Percentiles rank a stretch among this genome's conserved stretches.
These are phyloP conservation scores for Caiman crocodilus DNA, from an alignment of 2,797 vertebrate genomes.

Conservation along the genomic window DNA sequence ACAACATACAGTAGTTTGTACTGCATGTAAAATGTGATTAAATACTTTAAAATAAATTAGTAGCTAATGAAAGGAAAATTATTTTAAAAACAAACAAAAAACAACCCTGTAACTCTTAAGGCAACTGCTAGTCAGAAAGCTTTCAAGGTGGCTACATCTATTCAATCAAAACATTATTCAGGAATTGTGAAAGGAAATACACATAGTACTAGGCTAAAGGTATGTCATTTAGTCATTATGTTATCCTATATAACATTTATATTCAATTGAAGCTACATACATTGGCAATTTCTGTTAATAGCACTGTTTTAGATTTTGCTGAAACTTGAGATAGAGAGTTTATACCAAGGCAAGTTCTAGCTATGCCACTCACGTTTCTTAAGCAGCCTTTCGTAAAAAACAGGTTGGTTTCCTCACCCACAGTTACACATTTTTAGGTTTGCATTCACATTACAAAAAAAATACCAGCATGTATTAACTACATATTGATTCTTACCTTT, in stretches of 20 bases:
- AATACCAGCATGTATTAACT: constrained; percentile 21
- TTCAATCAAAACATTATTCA: constrained; percentile 10
- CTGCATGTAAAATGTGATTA: neutral
- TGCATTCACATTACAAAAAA: constrained; percentile 53
- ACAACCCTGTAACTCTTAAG: neutral
- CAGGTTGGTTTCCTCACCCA: constrained; percentile 63
- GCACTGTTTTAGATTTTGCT: constrained; percentile 42
- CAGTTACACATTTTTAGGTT: constrained; percentile 31
- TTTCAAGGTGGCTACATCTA: neutral
- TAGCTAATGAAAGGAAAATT: neutral
- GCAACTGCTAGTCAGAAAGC: neutral
- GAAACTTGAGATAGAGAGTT: constrained; percentile 31
- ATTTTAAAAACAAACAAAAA: neutral
- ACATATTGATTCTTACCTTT: constrained; percentile 89
- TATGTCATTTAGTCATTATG: constrained; percentile 24
- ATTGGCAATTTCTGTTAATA: constrained; percentile 47
- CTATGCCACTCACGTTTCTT: constrained; percentile 19
- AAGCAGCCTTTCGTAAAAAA: constrained; percentile 30
- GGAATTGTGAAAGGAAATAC: constrained; percentile 8
- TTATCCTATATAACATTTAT: neutral
- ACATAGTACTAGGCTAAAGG: neutral
- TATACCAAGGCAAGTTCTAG: constrained; percentile 31
- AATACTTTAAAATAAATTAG: neutral
- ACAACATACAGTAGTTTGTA: neutral
- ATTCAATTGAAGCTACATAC: neutral